Evolutionary conservation across 1,140 invertebrate genomes (phyloP).

Genomic region (Watersipora subatra): DNA sequence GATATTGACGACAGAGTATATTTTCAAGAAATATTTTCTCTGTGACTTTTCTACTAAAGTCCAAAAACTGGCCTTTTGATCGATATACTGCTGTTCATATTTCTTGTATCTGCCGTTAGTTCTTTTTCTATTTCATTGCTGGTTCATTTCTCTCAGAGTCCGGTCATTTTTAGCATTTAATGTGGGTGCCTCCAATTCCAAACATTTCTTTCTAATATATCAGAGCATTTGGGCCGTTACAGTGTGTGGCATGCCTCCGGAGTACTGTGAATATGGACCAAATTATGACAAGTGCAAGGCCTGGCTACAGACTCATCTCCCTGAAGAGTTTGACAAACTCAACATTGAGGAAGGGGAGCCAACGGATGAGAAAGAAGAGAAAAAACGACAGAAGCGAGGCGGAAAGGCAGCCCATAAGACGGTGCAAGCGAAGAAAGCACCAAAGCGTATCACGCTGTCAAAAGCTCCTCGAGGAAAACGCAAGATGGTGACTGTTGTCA

Average conservation of each 20-base stretch:
- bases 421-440: constrained; percentile 62
- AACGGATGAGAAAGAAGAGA: constrained; percentile 66
- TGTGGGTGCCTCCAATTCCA: too few species aligned
- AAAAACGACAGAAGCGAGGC: constrained; percentile 68
- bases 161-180: too few species aligned
- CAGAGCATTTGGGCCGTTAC: too few species aligned
- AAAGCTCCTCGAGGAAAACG: constrained; percentile 91
- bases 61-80: too few species aligned
- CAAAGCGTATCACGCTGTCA: constrained; percentile 63
- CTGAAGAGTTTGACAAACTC: constrained; percentile 77
- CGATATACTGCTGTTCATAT: too few species aligned
- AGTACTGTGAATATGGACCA: constrained; percentile 97
- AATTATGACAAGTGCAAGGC: constrained; percentile 93
- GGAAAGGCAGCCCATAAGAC: constrained; percentile 76
- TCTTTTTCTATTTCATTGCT: too few species aligned
- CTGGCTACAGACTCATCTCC: constrained; percentile 87
- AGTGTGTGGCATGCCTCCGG: constrained; percentile 21
- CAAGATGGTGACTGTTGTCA: constrained; percentile 80
- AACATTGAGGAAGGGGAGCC: constrained; percentile 50
- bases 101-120: too few species aligned
- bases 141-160: too few species aligned
- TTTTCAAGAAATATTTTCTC: too few species aligned
- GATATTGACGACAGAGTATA: too few species aligned
- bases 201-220: too few species aligned
- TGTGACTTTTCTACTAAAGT: too few species aligned